Evolutionary conservation across 2,888 invertebrate genomes (phyloP), one percentile per base, ranked within the genome.

Genomic region (Idaea dimidiata): DNA sequence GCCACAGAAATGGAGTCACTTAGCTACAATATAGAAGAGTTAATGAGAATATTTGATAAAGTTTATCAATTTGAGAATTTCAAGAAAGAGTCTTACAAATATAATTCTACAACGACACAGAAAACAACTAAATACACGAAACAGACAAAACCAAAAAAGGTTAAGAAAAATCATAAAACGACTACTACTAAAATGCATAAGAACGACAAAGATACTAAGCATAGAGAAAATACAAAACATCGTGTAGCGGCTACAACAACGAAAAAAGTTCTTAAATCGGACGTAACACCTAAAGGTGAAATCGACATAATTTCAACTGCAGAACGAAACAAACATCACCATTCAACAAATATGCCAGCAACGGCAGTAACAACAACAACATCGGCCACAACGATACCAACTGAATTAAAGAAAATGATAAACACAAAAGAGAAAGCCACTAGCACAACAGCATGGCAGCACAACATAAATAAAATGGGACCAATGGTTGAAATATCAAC

Each of bases 41-140:
- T 83, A 0, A 68, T 79, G 14, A 77, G 76, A 62, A 63, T 82
- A 60, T 67, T 80, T 17, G 72, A 71, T 6, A 74, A 67, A 54
- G 24, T 73, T 0, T 65, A 73, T 55, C 71, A 71, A 1, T 58
- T 70, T n/a, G 66, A 73, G 16, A 63, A 62, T 59, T 17, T 70
- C 17, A 64, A 73, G 10, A 58, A 54, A 57, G 6, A 64, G 60
- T 0, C 64, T 65, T n/a, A 32, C 62, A 57, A 69, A 67, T 1
- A 62, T 59, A 16, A 60, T 16, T 62, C 57, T 62, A 31, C 24
- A 58, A 54, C 54, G 24, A 62, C 31, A 4, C 54, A 55, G 16
- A 57, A 18, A 31, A 59, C 31, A n/a, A 58, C 18, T 8, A 65
- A 24, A 8, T 17, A 57, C 24, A 33, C 5, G 24, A 24, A 54